phyloP scores from a whole-genome alignment of 1,140 invertebrate species.

The Lordiphosa collinella region DNA sequence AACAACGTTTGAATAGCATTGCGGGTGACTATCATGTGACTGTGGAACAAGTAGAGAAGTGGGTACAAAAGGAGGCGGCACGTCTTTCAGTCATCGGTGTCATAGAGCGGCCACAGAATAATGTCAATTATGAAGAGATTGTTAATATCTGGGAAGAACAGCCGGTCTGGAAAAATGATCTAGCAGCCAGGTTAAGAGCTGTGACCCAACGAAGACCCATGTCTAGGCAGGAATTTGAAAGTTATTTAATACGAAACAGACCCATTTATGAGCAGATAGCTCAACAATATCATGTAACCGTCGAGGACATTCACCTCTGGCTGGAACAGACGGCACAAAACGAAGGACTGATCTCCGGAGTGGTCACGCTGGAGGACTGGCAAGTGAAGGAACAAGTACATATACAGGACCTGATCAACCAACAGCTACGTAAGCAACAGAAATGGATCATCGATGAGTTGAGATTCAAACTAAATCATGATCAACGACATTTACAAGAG shows the following conservation, averaged over 20 bases:
- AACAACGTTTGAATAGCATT: constrained; percentile 52
- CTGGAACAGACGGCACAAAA: constrained; percentile 41
- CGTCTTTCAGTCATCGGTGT: constrained; percentile 60
- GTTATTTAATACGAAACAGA: constrained; percentile 50
- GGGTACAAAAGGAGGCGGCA: constrained; percentile 69
- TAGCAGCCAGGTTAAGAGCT: constrained; percentile 38
- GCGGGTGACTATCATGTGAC: constrained; percentile 70
- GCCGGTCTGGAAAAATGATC: constrained; percentile 47
- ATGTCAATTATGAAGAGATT: constrained; percentile 44
- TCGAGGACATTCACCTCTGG: constrained; percentile 67
- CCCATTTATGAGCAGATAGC: constrained; percentile 52
- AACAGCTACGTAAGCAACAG: constrained; percentile 51
- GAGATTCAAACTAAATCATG: constrained; percentile 42
- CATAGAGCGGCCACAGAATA: constrained; percentile 54
- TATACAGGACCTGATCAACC: constrained; percentile 61
- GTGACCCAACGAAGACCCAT: constrained; percentile 46
- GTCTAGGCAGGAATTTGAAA: constrained; percentile 54
- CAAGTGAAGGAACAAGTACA: constrained; percentile 46
- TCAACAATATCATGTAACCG: constrained; percentile 55
- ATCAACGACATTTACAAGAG: constrained; percentile 51
- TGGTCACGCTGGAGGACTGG: constrained; percentile 45
- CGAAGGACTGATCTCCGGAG: constrained; percentile 44
- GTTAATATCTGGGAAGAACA: constrained; percentile 31
- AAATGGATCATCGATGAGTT: constrained; percentile 70
- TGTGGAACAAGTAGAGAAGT: constrained; percentile 71